These are phyloP conservation scores for Melanotaenia duboulayi DNA, from an alignment of 2,113 vertebrate species.

Conservation along the genomic window DNA sequence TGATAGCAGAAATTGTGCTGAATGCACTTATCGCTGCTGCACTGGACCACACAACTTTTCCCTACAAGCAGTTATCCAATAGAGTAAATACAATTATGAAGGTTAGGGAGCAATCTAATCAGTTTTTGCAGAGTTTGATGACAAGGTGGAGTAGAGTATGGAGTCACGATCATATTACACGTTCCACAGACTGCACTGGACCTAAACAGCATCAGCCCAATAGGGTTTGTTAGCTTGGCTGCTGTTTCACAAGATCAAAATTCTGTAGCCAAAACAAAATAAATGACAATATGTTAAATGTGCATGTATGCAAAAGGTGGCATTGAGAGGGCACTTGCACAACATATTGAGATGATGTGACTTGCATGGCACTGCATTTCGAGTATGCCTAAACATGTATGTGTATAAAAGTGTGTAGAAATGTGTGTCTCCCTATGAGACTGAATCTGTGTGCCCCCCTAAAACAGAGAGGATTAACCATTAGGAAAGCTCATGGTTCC, in stretches of 20 bases:
- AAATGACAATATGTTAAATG: neutral
- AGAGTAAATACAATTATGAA: conserved; percentile 74
- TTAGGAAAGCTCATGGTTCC: conserved; percentile 33
- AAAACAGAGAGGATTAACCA: conserved; percentile 65
- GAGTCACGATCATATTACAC: conserved; percentile 71
- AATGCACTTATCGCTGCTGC: conserved; percentile 71
- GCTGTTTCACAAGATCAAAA: conserved; percentile 41
- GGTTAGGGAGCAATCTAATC: conserved; percentile 74
- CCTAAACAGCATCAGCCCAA: conserved; percentile 48
- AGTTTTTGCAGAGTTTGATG: conserved; percentile 74
- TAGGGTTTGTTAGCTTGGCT: conserved; percentile 43
- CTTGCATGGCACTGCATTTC: neutral
- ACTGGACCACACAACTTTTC: conserved; percentile 53
- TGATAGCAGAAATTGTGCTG: conserved; percentile 76
- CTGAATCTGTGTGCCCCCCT: conserved; percentile 39
- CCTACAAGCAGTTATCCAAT: conserved; percentile 70
- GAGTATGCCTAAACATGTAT: conserved; percentile 11
- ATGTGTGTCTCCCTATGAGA: conserved; percentile 6
- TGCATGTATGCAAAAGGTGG: neutral
- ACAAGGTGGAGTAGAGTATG: conserved; percentile 62
- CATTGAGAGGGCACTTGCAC: neutral
- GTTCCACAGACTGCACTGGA: conserved; percentile 36
- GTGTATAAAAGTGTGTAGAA: neutral
- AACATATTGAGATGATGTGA: conserved; percentile 1
- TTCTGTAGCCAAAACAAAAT: neutral